Percentiles rank a stretch among this genome's conserved stretches.
Conservation (phyloP, 2,113 vertebrate genomes). For the Pseudorectes ferrugineus region DNA sequence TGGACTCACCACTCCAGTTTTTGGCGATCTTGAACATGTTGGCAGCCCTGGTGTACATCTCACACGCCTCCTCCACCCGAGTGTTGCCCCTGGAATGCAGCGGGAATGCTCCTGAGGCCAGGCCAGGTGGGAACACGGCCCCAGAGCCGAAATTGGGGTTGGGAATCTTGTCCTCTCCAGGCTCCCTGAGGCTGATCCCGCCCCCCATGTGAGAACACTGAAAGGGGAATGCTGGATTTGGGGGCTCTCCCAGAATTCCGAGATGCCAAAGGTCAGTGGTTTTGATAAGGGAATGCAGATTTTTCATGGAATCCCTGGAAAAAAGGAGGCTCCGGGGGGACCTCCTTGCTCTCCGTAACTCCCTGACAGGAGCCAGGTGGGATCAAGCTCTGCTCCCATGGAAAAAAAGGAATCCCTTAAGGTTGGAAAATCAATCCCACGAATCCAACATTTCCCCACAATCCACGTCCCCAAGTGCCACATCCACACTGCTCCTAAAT, state of each 20-base stretch:
- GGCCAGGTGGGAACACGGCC: accelerated
- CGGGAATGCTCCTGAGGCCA: not conserved
- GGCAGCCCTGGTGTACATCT: conserved; percentile 97
- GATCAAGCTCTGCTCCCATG: not conserved
- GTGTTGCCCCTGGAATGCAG: conserved; percentile 83
- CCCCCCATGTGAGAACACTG: not conserved
- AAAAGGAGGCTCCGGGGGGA: not conserved
- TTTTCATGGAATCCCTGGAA: not conserved
- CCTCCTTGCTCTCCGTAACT: not conserved
- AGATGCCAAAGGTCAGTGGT: not conserved
- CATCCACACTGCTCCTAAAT: not conserved
- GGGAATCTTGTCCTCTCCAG: accelerated
- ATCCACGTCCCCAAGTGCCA: not conserved
- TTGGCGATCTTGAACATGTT: conserved; percentile 99
- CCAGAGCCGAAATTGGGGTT: accelerated
- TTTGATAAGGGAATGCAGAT: not conserved
- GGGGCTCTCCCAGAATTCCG: accelerated
- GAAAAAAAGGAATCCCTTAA: not conserved
- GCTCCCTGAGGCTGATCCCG: not conserved
- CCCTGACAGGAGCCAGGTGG: not conserved
- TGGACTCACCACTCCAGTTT: conserved; percentile 91
- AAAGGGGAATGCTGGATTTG: not conserved
- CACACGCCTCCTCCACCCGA: conserved; percentile 95
- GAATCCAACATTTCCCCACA: not conserved
- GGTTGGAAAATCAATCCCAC: not conserved